These are phyloP conservation scores for Acanthiza pusilla DNA, from an alignment of 2,797 vertebrate species.

Conservation along the genomic window DNA sequence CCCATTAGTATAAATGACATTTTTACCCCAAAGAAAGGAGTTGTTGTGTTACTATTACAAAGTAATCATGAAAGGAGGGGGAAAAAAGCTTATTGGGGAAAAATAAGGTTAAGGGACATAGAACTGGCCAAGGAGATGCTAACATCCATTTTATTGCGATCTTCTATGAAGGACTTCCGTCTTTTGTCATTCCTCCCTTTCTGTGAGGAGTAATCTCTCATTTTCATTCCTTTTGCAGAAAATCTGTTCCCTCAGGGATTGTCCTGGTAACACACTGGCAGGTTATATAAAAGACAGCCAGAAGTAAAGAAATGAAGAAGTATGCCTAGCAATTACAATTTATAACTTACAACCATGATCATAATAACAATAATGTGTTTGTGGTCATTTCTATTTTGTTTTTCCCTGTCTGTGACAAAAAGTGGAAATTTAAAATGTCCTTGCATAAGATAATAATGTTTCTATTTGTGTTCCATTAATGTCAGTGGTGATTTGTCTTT, in stretches of 20 bases:
- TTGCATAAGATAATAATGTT: background rate
- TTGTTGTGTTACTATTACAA: background rate
- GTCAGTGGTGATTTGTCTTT: background rate
- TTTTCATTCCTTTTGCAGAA: background rate
- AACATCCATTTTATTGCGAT: background rate
- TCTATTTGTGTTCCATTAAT: background rate
- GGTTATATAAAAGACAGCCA: background rate
- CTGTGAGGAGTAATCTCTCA: background rate
- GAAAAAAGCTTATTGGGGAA: background rate
- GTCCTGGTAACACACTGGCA: background rate
- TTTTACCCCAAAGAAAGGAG: background rate
- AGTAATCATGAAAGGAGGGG: background rate
- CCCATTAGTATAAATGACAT: background rate
- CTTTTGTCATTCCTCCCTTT: background rate
- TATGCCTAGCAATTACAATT: background rate
- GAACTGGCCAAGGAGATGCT: background rate
- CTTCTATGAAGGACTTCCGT: background rate
- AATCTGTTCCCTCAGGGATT: background rate
- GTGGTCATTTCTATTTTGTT: background rate
- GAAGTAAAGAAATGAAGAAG: background rate
- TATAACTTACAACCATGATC: background rate
- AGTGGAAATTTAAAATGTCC: background rate
- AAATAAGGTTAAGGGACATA: background rate
- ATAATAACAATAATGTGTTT: background rate
- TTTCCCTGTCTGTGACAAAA: background rate